Evolutionary conservation across 1,140 invertebrate genomes (phyloP), one percentile per base, ranked within the genome.

Genomic region (Macrocentrus cingulum): DNA sequence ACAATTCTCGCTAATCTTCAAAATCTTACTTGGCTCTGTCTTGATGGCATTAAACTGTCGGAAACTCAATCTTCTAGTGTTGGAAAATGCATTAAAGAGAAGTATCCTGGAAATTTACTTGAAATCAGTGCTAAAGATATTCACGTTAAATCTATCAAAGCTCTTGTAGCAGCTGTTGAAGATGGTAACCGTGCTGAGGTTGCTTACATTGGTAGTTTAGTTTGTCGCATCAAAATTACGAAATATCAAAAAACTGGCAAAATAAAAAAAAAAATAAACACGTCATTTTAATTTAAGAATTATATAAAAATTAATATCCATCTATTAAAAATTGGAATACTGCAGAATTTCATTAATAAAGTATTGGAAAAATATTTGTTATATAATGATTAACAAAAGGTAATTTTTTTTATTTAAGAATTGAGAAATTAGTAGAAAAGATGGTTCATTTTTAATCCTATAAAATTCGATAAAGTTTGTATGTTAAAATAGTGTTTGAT

Each of bases 101-200:
- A 77, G 19, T 78, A 75, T 37, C 68, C 76, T 0, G 72, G 77
- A 2, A 68, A 69, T 0, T 62, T 68, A 8, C 60, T 82, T 15
- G 76, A 80, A 53, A 67, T 81, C 34, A 78, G 76, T 61, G 75
- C 74, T 8, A 77, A 80, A 22, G 77, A 80, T 32, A 68, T 81
- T 4, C 64, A 74, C 29, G 72, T 75, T 20, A 71, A 67, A 23
- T 69, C 77, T 6, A 65, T 81, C 20, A 80, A 79, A 50, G 69
- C 76, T 2, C 57, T 82, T 45, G 74, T 80, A 2, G 64, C 75
- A 6, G 72, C 72, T 2, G 56, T 78, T 19, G 74, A 78, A 46
- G 80, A 81, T 1, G 77, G 74, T 1, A 77, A 74, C 1, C 71
- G 71, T 20, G 72, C 74, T 9, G 79, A 81, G 32, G 76, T 80